These are phyloP conservation scores for Camponotus floridanus DNA, from an alignment of 1,140 invertebrate species.

Conservation along the genomic window DNA sequence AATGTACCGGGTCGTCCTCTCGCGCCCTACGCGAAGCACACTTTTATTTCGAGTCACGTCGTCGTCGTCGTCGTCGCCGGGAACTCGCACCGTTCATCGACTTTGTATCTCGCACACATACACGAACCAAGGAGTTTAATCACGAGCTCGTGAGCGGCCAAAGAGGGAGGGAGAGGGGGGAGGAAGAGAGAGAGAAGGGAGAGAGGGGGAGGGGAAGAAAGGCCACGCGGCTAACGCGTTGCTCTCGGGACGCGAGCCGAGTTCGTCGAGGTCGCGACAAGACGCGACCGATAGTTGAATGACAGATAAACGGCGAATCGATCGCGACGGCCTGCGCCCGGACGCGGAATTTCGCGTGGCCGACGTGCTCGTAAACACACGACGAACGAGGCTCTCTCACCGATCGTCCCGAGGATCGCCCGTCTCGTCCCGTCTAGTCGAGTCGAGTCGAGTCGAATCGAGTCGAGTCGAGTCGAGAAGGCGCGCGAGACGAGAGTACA, in stretches of 20 bases:
- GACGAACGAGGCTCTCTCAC: not conserved
- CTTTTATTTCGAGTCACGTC: constrained; percentile 22
- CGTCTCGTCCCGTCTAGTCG: no score
- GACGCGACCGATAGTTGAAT: not conserved
- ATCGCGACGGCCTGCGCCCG: constrained; percentile 45
- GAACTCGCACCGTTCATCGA: no score
- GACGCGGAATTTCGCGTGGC: constrained; percentile 7
- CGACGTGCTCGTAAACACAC: constrained; percentile 58
- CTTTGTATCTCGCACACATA: no score
- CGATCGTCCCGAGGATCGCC: no score
- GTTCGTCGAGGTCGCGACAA: not conserved
- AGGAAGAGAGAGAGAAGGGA: no score
- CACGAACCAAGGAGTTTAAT: not conserved
- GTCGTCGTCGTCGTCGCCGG: no score
- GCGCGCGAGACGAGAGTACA: not conserved
- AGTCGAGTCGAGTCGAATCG: no score
- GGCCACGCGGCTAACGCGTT: constrained; percentile 22
- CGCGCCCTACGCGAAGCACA: not conserved
- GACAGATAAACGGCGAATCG: constrained; percentile 62
- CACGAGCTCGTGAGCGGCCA: not conserved
- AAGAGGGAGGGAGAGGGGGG: no score
- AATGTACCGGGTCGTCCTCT: not conserved
- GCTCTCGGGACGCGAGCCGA: not conserved
- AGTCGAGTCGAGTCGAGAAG: no score
- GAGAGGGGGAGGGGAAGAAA: not conserved